Percentiles rank a stretch among this genome's conserved stretches.
Conservation (phyloP, 2,888 invertebrate species). For the Lycaena phlaeas region DNA sequence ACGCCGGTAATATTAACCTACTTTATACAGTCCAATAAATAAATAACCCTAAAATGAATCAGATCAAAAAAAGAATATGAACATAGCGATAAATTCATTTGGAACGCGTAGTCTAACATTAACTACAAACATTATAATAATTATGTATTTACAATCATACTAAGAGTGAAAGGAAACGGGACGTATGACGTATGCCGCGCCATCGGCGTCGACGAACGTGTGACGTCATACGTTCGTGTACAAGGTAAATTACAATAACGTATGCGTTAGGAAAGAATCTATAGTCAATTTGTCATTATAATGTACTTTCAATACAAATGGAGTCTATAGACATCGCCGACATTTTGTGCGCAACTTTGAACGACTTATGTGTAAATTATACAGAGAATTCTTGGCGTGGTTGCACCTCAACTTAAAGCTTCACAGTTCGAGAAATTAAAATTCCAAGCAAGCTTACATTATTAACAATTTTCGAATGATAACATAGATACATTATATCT, state of each 20-base stretch:
- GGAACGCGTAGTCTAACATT: constrained; percentile 49
- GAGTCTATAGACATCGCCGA: constrained; percentile 53
- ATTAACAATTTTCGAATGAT: constrained; percentile 10
- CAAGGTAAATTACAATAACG: constrained; percentile 61
- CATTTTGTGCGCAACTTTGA: constrained; percentile 52
- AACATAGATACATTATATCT: constrained; percentile 2
- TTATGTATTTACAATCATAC: constrained; percentile 63
- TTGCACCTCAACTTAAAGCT: constrained; percentile 10
- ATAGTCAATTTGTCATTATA: constrained; percentile 20
- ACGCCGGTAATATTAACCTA: constrained; percentile 50
- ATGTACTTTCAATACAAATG: constrained; percentile 41
- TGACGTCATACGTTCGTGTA: constrained; percentile 69
- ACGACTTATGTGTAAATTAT: constrained; percentile 9
- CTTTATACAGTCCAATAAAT: constrained; percentile 59
- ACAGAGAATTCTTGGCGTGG: too few relatives aligned
- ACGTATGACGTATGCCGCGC: constrained; percentile 51
- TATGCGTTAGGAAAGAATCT: constrained; percentile 50
- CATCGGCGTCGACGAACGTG: constrained; percentile 40
- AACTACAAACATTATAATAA: constrained; percentile 42
- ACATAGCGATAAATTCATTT: constrained; percentile 25
- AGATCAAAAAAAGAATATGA: constrained; percentile 17
- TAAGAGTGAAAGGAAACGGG: constrained; percentile 44
- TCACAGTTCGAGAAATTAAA: constrained; percentile 9
- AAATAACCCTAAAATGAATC: constrained; percentile 19
- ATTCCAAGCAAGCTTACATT: constrained; percentile 10